phyloP scores from a whole-genome alignment of 2,888 invertebrate species.

The Agrenia bidenticulata region DNA sequence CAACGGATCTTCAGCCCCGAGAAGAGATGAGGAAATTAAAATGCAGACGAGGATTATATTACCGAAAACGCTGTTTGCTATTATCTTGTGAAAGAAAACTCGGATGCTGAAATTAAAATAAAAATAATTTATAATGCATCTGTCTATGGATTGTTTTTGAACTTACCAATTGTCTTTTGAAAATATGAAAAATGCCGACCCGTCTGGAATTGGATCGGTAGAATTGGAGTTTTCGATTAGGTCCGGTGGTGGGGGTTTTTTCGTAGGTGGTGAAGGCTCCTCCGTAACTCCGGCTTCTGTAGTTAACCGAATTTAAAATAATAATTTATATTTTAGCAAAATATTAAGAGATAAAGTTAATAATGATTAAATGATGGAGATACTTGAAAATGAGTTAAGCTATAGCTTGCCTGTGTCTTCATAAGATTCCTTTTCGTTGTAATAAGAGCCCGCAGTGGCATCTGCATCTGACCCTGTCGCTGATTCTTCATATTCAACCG shows the following conservation, averaged over 20 bases:
- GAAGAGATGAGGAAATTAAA: conserved; percentile 33
- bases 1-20: conserved; percentile 39
- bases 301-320: conserved; percentile 7
- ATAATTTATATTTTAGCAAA: no score
- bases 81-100: conserved; percentile 38
- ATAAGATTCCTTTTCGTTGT: conserved; percentile 34
- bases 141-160: background rate
- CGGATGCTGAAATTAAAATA: conserved; percentile 32
- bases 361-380: no score
- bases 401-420: conserved; percentile 21
- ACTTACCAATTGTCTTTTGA: conserved; percentile 38
- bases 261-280: conserved; percentile 25
- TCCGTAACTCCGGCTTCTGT: conserved; percentile 17
- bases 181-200: conserved; percentile 48
- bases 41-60: conserved; percentile 46
- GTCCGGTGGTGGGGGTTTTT: conserved; percentile 23
- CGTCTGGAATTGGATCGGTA: conserved; percentile 46
- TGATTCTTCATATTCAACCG: background rate
- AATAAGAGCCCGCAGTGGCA: conserved; percentile 40
- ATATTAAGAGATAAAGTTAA: no score
- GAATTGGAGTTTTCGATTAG: conserved; percentile 14
- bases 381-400: conserved; percentile 6
- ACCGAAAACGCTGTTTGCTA: conserved; percentile 38
- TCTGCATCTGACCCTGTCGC: conserved; percentile 39
- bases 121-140: no score